These are phyloP conservation scores for Noturus placidus DNA, from an alignment of 2,113 vertebrate genomes.

Conservation along the genomic window DNA sequence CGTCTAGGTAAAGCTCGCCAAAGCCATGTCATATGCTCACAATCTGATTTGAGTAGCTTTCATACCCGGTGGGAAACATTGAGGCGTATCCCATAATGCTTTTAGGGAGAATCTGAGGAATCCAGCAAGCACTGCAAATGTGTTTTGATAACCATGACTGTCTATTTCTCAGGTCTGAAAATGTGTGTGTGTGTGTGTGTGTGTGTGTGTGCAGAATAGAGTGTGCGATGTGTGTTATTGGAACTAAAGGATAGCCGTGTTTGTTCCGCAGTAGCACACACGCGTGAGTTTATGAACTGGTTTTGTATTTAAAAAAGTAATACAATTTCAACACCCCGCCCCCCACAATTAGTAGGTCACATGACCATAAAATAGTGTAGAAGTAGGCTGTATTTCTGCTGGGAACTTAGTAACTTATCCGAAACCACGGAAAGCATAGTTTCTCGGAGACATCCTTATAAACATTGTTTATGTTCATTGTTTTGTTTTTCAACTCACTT, in stretches of 20 bases:
- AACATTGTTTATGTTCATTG: background rate
- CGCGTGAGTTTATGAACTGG: background rate
- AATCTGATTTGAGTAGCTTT: background rate
- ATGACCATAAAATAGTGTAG: background rate
- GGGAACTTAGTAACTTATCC: background rate
- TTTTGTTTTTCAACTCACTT: background rate
- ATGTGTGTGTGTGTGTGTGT: background rate
- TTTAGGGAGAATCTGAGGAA: conserved; percentile 11
- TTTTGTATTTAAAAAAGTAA: background rate
- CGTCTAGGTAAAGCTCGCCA: background rate
- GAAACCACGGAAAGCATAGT: background rate
- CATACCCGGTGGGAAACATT: background rate
- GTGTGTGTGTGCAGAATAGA: background rate
- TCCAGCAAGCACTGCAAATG: conserved; percentile 25
- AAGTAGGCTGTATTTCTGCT: background rate
- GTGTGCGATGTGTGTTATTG: background rate
- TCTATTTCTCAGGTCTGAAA: background rate
- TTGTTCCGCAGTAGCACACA: background rate
- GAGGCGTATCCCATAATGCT: conserved; percentile 16
- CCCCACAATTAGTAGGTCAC: background rate
- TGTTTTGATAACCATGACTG: conserved; percentile 22
- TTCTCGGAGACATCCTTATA: background rate
- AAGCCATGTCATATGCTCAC: background rate
- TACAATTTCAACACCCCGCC: background rate
- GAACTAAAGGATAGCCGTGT: background rate